Conservation (phyloP, 2,113 vertebrate genomes). For the Cinclus cinclus region DNA sequence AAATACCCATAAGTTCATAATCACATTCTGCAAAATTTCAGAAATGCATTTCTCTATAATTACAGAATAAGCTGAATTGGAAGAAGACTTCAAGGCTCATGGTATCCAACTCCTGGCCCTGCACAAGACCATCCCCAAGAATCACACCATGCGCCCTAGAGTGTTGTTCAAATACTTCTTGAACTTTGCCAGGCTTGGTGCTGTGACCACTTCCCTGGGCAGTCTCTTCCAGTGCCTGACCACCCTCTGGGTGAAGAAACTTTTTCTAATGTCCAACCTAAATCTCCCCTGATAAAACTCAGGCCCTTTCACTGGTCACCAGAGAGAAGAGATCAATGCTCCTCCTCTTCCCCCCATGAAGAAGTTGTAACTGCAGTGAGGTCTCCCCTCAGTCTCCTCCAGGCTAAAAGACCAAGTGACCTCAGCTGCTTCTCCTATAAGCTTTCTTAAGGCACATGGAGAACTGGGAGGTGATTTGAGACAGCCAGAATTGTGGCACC, state of each 20-base stretch:
- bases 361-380: too few relatives aligned
- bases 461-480: background rate
- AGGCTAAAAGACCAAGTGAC: background rate
- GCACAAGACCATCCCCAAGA: background rate
- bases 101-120: background rate
- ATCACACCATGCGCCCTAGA: background rate
- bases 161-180: rapidly evolving
- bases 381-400: background rate
- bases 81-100: background rate
- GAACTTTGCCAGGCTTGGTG: background rate
- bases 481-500: background rate
- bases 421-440: background rate
- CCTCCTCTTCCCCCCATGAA: rapidly evolving
- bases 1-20: background rate
- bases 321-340: background rate
- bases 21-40: background rate
- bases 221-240: background rate
- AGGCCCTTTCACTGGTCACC: background rate
- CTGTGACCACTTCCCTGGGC: background rate
- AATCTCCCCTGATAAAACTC: background rate
- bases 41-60: background rate
- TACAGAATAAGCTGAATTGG: background rate
- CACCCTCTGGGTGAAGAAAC: background rate
- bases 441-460: background rate
- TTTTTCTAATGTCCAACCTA: background rate